Percentiles rank a stretch among this genome's conserved stretches.
Conservation (phyloP, 64 coral and sea anemone species). For the Actinia equina region DNA sequence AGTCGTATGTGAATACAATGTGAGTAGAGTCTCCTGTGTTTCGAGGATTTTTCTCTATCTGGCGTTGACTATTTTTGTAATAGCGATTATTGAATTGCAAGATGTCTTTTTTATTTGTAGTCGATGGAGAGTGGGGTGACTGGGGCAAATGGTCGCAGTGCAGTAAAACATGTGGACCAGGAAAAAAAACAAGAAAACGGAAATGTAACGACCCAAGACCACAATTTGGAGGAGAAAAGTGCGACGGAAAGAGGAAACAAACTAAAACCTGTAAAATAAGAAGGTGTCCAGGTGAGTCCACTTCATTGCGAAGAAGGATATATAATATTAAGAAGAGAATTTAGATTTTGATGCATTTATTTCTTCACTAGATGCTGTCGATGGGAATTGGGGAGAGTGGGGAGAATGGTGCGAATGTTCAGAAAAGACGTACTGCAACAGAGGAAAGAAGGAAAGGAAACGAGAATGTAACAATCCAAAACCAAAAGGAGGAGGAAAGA, state of each 20-base stretch:
- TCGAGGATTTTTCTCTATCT: too few relatives aligned
- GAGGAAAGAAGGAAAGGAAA: constrained; percentile 25
- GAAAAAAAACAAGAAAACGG: constrained; percentile 43
- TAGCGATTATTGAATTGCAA: neutral
- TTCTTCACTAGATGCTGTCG: constrained; percentile 16
- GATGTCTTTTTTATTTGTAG: constrained; percentile 23
- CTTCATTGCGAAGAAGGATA: too few relatives aligned
- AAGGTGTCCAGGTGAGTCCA: constrained; percentile 45
- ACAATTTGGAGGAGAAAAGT: constrained; percentile 40
- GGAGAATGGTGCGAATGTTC: constrained; percentile 37
- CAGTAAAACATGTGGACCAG: constrained; percentile 52
- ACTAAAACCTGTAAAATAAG: constrained; percentile 25
- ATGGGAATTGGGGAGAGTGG: constrained; percentile 45
- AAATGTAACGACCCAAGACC: constrained; percentile 54
- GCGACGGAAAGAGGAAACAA: constrained; percentile 36
- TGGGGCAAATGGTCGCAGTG: constrained; percentile 61
- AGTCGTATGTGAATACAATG: too few relatives aligned
- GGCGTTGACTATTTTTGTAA: too few relatives aligned
- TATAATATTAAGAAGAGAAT: too few relatives aligned
- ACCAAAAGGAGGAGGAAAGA: constrained; percentile 21
- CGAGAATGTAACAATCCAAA: constrained; percentile 42
- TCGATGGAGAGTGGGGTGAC: constrained; percentile 75
- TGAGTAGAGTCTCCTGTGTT: too few relatives aligned
- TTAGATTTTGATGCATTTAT: too few relatives aligned
- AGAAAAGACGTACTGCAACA: constrained; percentile 48